Base-by-base conservation (phyloP, 2,797 vertebrate genomes). In the Mormyrops boulengeri region DNA sequence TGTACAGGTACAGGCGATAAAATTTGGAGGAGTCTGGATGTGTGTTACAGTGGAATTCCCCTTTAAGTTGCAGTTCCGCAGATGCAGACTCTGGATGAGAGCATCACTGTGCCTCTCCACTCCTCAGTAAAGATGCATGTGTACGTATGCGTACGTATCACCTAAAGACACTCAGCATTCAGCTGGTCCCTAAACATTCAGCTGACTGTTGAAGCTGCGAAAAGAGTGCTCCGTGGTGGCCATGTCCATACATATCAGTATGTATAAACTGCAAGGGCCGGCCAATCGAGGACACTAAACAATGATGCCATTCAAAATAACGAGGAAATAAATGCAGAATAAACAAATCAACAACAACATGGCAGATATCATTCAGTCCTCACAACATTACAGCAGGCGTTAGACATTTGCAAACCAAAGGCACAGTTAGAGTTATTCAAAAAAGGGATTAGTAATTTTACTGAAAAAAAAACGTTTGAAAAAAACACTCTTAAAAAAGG, bases 321-420 rank as follows among this genome's bases (percentile, higher is more conserved):
- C 9, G 85, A 90, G 88, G 38, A 91, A 91, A 90, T 9, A 93
- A 87, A 87, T 30, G 38, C 4, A 87, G 94, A 60, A 69, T 93
- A 94, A 93, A 85, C 49, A 85, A 90, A 90, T 88, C 1, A 84
- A 91, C 89, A 91, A 12, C 26, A 95, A 94, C 95, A 95, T 94
- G 92, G 94, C 95, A 96, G 94, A 95, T 85, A 94, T 92, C 60
- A 52, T 88, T 88, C 88, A 94, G 91, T 93, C 91, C 91, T 91
- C 88, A 94, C 93, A 95, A 69, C 66, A 94, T 95, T 95, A 96
- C 94, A 95, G 95, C 95, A 96, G 95, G 89, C 88, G 90, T 93
- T 90, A 93, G 93, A 95, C 95, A 96, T 96, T 96, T 93, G 93
- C 95, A 97, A 97, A 95, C 93, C 93, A 96, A 95, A 96, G 95